Base-by-base conservation (phyloP, 2,797 vertebrate species). In the Sciurus vulgaris region DNA sequence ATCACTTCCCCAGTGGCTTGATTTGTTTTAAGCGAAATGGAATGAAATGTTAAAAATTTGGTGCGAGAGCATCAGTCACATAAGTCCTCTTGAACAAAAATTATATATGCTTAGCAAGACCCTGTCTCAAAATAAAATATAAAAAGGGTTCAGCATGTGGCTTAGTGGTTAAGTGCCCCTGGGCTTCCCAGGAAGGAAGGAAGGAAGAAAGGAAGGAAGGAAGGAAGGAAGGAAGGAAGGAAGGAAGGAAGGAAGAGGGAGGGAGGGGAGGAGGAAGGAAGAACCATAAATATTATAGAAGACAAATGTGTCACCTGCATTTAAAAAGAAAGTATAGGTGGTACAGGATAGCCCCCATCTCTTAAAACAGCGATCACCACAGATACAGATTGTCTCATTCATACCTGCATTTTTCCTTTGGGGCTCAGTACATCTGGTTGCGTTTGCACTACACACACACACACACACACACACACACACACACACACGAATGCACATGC, bases 11-110 rank as follows among this genome's bases (percentile, higher is more conserved):
- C 4, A 11, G 12, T 63, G 51, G 67, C 28, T 85, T 96, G 22
- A 54, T 88, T 65, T 86, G 26, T 49, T 83, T 93, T 92, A 74
- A 94, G 49, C 70, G 92, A 97, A 95, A 24, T 47, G 92, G 22
- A 92, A 87, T 67, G 3, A 5, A 95, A 90, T 70, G 61, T 86
- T 87, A 81, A 83, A 85, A 86, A 89, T 92, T 77, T n/a, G 69
- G 17, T 69, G 1, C 61, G 38, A 91, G 7, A 85, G 1, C 6
- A 95, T 91, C 65, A 86, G 18, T 81, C 11, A 51, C 28, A 20
- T 78, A 89, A 88, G 51, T 89, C 17, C 7, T 76, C 81, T 72
- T 95, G 30, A 79, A 70, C 91, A 79, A 84, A 93, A 91, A 54
- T 72, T 63, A 59, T 54, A 12, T 87, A 35, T 56, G 38, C 54